Conservation (phyloP, 2,888 invertebrate genomes). For the Adelphocoris suturalis region DNA sequence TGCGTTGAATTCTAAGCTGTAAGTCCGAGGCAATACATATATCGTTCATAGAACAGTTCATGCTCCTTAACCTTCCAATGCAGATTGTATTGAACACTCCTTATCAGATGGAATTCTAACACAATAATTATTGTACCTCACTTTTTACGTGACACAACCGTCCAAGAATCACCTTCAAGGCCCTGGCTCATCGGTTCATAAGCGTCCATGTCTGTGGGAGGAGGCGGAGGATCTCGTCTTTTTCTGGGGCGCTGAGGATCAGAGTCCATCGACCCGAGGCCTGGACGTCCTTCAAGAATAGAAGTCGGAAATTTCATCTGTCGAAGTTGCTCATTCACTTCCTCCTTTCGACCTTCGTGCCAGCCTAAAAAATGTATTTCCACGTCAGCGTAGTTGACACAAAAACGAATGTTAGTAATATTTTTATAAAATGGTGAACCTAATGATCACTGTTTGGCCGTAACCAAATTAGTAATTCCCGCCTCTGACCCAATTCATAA, state of each 20-base stretch:
- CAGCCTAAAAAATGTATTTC: not conserved
- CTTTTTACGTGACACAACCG: conserved; percentile 58
- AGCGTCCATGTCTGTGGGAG: conserved; percentile 27
- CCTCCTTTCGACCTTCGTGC: conserved; percentile 58
- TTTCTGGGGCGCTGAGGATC: not conserved
- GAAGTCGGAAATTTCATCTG: conserved; percentile 43
- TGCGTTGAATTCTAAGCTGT: too few species aligned
- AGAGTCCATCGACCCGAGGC: not conserved
- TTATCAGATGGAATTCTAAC: too few species aligned
- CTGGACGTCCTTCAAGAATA: conserved; percentile 44
- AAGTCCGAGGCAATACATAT: too few species aligned
- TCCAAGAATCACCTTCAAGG: conserved; percentile 51
- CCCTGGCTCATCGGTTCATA: conserved; percentile 57
- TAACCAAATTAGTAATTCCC: too few species aligned
- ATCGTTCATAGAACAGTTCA: too few species aligned
- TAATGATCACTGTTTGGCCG: too few species aligned
- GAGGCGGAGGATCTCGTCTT: conserved; percentile 56
- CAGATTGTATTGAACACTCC: too few species aligned
- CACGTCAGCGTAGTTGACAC: not conserved
- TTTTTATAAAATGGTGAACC: too few species aligned
- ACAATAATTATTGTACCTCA: not conserved
- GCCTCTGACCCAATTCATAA: too few species aligned
- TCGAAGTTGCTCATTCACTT: conserved; percentile 51
- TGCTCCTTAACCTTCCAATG: too few species aligned
- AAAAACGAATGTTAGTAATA: too few species aligned